These are phyloP conservation scores for Psammodynastes pulverulentus DNA, from an alignment of 2,113 vertebrate species.

Conservation along the genomic window DNA sequence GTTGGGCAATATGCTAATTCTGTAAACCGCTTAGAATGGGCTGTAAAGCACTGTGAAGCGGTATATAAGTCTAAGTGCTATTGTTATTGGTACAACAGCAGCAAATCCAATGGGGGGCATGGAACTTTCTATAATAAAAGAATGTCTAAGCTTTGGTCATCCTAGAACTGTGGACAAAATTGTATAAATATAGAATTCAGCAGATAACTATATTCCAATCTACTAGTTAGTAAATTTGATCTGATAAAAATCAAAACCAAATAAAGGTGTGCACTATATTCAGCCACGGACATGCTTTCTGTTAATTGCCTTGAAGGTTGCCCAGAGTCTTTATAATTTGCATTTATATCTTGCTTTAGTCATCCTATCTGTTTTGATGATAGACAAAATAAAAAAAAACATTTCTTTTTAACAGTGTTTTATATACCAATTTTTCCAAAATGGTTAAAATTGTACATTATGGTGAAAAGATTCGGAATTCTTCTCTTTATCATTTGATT, in stretches of 20 bases:
- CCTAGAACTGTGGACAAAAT: neutral
- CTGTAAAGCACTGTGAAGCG: too few species aligned
- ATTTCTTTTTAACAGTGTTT: neutral
- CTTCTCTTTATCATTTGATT: neutral
- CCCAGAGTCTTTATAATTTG: neutral
- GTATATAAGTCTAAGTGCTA: too few species aligned
- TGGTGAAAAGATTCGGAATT: neutral
- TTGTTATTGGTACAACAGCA: neutral
- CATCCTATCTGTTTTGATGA: neutral
- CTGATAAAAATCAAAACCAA: neutral
- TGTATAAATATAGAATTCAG: neutral
- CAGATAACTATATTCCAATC: neutral
- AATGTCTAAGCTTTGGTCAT: neutral
- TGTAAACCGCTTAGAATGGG: too few species aligned
- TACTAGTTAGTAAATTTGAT: neutral
- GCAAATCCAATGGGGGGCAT: neutral
- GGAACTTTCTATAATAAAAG: neutral
- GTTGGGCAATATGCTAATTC: too few species aligned
- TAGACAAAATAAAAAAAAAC: neutral
- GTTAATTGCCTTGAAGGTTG: neutral
- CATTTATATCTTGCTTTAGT: neutral
- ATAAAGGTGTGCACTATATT: neutral
- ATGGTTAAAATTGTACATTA: fast-evolving
- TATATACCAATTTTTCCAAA: neutral
- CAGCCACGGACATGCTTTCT: neutral